phyloP scores from a whole-genome alignment of 2,888 invertebrate species.

The Galeopsomyia nigrocyanea region DNA sequence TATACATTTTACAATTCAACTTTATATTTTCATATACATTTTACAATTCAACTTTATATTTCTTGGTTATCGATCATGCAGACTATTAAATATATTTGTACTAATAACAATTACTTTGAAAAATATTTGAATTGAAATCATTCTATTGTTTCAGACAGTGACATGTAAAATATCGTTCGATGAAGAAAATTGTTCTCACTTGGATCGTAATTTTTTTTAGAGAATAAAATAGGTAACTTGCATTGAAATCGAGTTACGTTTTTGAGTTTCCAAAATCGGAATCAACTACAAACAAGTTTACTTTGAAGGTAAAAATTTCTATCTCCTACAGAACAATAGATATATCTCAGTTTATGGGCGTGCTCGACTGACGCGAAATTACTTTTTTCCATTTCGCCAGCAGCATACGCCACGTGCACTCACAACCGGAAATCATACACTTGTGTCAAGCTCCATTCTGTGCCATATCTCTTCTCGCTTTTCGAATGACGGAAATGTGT shows the following conservation, averaged over 20 bases:
- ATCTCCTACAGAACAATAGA: constrained; percentile 33
- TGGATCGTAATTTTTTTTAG: no score
- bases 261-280: constrained; percentile 14
- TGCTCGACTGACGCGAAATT: constrained; percentile 41
- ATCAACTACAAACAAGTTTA: constrained; percentile 7
- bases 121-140: no score
- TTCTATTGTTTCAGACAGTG: no score
- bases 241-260: neutral
- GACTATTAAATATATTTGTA: no score
- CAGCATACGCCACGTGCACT: neutral
- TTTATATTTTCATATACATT: no score
- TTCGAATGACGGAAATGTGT: constrained; percentile 43
- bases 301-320: constrained; percentile 17
- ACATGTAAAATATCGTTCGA: no score
- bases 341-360: constrained; percentile 33
- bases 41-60: no score
- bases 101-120: no score
- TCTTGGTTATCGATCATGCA: no score
- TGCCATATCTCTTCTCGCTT: constrained; percentile 15
- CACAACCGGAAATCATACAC: constrained; percentile 42
- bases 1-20: no score
- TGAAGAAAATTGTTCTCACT: no score
- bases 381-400: constrained; percentile 43
- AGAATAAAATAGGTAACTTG: no score
- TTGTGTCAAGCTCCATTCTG: constrained; percentile 31